phyloP scores from a whole-genome alignment of 2,113 vertebrate genomes.

The Saguinus midas region DNA sequence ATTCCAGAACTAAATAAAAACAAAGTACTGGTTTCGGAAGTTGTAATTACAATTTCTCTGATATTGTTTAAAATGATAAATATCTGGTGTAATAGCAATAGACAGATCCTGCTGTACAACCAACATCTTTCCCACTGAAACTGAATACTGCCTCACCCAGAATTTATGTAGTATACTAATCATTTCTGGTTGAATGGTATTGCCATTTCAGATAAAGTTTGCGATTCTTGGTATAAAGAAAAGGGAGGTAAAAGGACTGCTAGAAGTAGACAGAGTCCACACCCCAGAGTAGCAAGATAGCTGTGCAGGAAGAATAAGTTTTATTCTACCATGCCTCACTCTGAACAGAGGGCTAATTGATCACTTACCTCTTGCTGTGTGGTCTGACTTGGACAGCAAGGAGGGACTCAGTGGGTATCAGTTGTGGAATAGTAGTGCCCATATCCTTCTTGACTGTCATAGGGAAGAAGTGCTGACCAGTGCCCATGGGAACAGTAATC shows the following conservation, averaged over 20 bases:
- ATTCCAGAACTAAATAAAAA: too few species aligned
- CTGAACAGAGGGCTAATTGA: neutral
- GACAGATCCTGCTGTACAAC: neutral
- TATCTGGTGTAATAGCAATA: neutral
- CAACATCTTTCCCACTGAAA: neutral
- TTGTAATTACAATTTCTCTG: neutral
- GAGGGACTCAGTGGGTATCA: neutral
- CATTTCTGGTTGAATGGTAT: neutral
- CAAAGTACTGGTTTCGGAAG: neutral
- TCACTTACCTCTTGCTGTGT: neutral
- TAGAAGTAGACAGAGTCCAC: neutral
- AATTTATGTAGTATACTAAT: neutral
- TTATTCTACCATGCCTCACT: neutral
- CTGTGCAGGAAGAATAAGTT: neutral
- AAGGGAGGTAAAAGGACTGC: neutral
- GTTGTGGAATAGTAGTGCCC: neutral
- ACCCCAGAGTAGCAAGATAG: neutral
- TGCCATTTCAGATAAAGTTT: neutral
- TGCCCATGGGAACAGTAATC: neutral
- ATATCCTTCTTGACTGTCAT: neutral
- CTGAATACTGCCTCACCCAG: neutral
- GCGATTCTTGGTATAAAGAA: neutral
- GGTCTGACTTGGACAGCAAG: neutral
- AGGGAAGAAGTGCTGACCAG: neutral
- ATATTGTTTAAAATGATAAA: neutral